phyloP scores from a whole-genome alignment of 2,113 vertebrate species.

The Propithecus coquereli region DNA sequence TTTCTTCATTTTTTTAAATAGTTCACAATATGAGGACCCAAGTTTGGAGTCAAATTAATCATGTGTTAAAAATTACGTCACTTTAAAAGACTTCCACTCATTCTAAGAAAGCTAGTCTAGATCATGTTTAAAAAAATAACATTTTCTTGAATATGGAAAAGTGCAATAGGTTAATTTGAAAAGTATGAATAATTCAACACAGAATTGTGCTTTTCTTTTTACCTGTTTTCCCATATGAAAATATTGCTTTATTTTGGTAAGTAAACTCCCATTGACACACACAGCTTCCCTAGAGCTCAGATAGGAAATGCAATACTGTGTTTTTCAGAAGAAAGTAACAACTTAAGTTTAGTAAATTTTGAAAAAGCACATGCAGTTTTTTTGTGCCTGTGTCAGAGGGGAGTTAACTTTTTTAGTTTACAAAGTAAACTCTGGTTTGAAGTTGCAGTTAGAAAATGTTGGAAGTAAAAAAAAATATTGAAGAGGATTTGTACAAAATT shows the following conservation, averaged over 20 bases:
- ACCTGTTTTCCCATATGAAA: background rate
- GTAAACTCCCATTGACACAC: background rate
- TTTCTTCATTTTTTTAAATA: background rate
- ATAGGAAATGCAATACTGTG: background rate
- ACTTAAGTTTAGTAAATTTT: background rate
- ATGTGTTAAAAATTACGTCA: background rate
- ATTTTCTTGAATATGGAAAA: background rate
- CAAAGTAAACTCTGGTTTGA: background rate
- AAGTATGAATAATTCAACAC: constrained; percentile 50
- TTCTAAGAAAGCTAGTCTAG: background rate
- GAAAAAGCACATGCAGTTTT: background rate
- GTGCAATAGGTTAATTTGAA: constrained; percentile 8
- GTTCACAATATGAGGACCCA: background rate
- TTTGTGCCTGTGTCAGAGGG: background rate
- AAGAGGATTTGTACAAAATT: background rate
- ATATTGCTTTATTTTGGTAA: background rate
- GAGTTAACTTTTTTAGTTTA: background rate
- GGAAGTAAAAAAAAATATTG: background rate
- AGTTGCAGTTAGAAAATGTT: background rate
- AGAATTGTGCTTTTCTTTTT: constrained; percentile 7
- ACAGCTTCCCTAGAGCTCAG: background rate
- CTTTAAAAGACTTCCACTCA: background rate
- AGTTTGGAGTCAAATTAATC: constrained; percentile 1
- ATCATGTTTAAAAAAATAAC: background rate
- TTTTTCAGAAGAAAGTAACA: background rate